These are phyloP conservation scores for Augiades crinisus DNA, from an alignment of 2,888 invertebrate species.

Conservation along the genomic window DNA sequence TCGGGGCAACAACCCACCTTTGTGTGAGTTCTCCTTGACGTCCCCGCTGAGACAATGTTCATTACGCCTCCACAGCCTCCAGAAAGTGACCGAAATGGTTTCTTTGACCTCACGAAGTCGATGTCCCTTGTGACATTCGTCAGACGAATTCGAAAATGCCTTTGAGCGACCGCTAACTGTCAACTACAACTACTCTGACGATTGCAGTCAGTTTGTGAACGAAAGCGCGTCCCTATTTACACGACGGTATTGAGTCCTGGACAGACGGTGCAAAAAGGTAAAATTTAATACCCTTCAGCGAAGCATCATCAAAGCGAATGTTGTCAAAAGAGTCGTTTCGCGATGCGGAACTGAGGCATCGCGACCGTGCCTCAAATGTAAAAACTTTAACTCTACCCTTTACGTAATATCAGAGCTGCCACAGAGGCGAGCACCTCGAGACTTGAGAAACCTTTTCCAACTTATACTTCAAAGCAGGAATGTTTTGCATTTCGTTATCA, in stretches of 20 bases:
- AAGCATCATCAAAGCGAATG: slow-evolving; percentile 70
- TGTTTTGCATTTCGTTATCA: slow-evolving; percentile 73
- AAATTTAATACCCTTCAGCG: slow-evolving; percentile 67
- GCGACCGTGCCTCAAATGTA: slow-evolving; percentile 67
- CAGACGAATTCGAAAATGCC: slow-evolving; percentile 48
- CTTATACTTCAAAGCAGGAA: slow-evolving; percentile 71
- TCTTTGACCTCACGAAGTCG: slow-evolving; percentile 57
- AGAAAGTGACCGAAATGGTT: slow-evolving; percentile 55
- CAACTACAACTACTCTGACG: slow-evolving; percentile 20
- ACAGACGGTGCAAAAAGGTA: slow-evolving; percentile 57
- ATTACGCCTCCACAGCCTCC: slow-evolving; percentile 58
- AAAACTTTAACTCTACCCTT: slow-evolving; percentile 77
- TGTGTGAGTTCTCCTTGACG: slow-evolving; percentile 59
- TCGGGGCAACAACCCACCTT: slow-evolving; percentile 50
- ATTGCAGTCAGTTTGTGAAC: slow-evolving; percentile 31
- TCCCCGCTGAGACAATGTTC: slow-evolving; percentile 60
- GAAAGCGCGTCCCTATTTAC: slow-evolving; percentile 48
- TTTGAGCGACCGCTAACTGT: slow-evolving; percentile 52
- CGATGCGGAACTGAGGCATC: slow-evolving; percentile 65
- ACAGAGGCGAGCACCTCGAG: slow-evolving; percentile 43
- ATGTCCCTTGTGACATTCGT: slow-evolving; percentile 60
- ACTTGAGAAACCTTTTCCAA: slow-evolving; percentile 72
- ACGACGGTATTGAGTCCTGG: slow-evolving; percentile 57
- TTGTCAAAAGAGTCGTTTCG: slow-evolving; percentile 71
- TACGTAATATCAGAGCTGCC: slow-evolving; percentile 59